phyloP scores from a whole-genome alignment of 2,888 invertebrate species.

The Malacosoma neustria region DNA sequence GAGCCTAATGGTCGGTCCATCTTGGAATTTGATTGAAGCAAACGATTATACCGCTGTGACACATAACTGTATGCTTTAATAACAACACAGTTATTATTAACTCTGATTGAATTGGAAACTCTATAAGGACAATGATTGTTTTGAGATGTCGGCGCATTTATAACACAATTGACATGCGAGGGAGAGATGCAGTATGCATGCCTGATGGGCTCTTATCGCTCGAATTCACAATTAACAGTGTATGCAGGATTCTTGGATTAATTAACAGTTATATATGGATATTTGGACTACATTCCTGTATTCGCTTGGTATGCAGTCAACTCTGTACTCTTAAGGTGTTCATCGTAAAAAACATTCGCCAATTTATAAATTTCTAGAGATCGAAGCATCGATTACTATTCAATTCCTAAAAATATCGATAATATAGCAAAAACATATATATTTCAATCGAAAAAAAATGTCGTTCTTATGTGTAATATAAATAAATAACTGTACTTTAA shows the following conservation, averaged over 20 bases:
- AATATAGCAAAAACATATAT: too few species aligned
- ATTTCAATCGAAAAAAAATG: too few species aligned
- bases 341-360: too few species aligned
- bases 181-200: not conserved
- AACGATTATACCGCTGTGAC: slow-evolving; percentile 28
- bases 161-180: not conserved
- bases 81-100: slow-evolving; percentile 24
- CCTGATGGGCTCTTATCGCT: not conserved
- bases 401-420: too few species aligned
- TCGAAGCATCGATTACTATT: too few species aligned
- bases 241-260: not conserved
- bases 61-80: slow-evolving; percentile 44
- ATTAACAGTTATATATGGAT: not conserved
- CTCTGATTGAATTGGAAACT: slow-evolving; percentile 19
- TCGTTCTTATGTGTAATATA: too few species aligned
- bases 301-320: not conserved
- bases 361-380: too few species aligned
- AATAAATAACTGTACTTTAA: too few species aligned
- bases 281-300: not conserved
- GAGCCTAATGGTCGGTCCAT: slow-evolving; percentile 40
- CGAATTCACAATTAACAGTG: not conserved
- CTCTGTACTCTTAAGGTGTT: too few species aligned
- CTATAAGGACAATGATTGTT: not conserved
- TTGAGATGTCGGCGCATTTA: not conserved
- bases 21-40: slow-evolving; percentile 35